Percentiles rank a stretch among this genome's conserved stretches.
Evolutionary conservation across 2,797 vertebrate genomes (phyloP).

Genomic region (Acanthopagrus latus): DNA sequence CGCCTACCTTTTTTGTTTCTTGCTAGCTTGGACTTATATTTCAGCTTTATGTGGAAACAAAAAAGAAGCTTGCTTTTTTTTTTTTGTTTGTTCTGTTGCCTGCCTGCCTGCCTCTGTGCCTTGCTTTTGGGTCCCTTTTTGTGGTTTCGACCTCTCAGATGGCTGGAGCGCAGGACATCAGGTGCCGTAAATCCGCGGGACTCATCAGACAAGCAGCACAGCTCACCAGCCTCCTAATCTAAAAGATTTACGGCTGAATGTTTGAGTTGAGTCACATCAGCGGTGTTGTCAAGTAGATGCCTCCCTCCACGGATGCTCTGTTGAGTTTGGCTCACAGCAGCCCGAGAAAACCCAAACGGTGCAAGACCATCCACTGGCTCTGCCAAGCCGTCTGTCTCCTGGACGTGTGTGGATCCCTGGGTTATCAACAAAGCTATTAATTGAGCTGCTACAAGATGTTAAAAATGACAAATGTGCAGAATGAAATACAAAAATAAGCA

Average conservation of each 20-base stretch:
- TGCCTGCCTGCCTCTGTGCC: no score
- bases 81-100: no score
- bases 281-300: conserved; percentile 34
- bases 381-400: background rate
- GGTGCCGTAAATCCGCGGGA: conserved; percentile 54
- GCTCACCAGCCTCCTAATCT: conserved; percentile 54
- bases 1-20: no score
- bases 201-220: conserved; percentile 37
- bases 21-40: no score
- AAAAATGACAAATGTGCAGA: background rate
- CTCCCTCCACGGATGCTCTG: conserved; percentile 37
- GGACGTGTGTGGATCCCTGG: background rate
- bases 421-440: conserved; percentile 15
- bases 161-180: conserved; percentile 44
- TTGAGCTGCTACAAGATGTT: conserved; percentile 6
- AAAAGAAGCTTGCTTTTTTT: no score
- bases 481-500: conserved; percentile 7
- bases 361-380: background rate
- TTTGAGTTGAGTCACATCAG: conserved; percentile 34
- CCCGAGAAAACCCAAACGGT: conserved; percentile 17
- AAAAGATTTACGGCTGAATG: conserved; percentile 56
- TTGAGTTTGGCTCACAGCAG: conserved; percentile 31
- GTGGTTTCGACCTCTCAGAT: conserved; percentile 17
- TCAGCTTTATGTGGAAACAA: background rate
- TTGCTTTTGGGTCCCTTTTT: background rate